A percentile compares a stretch with the other conserved stretches of the same genome.
Evolutionary conservation across 2,888 invertebrate species (phyloP).

Genomic region (Orthosia cruda): DNA sequence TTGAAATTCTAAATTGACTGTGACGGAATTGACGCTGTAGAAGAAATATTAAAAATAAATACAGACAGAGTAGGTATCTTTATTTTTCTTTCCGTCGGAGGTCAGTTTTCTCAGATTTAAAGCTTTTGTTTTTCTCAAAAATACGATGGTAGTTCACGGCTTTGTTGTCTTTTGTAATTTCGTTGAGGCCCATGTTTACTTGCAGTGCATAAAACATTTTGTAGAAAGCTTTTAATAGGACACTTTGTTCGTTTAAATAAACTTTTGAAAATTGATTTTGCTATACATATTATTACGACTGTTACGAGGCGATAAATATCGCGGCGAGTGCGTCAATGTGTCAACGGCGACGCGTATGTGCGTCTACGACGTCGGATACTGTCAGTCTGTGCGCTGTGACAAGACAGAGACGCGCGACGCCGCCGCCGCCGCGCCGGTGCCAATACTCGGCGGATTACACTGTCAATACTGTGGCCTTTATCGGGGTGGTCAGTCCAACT

Average conservation of each 20-base stretch:
- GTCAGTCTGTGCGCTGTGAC: not conserved
- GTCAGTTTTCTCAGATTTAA: not conserved
- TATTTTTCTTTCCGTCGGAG: not conserved
- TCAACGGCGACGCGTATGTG: constrained; percentile 6
- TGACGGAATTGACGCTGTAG: not conserved
- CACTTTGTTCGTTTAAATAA: not conserved
- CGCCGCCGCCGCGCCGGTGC: not conserved
- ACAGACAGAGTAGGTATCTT: not conserved
- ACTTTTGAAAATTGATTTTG: not conserved
- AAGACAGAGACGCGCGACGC: not conserved
- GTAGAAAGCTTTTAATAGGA: not conserved
- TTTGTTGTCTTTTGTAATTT: not conserved
- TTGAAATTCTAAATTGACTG: constrained; percentile 47
- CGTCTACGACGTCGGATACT: not conserved
- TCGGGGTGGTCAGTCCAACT: not conserved
- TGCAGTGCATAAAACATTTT: not conserved
- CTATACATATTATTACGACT: not conserved
- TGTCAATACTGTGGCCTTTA: not conserved
- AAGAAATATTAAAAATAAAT: not conserved
- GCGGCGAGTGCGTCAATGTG: constrained; percentile 11
- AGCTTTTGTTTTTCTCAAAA: not conserved
- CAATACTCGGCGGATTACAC: not conserved
- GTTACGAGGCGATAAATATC: constrained; percentile 12
- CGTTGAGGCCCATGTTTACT: not conserved
- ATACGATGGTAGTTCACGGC: not conserved